These are phyloP conservation scores for Eurypyga helias DNA, from an alignment of 2,113 vertebrate species.

Conservation along the genomic window DNA sequence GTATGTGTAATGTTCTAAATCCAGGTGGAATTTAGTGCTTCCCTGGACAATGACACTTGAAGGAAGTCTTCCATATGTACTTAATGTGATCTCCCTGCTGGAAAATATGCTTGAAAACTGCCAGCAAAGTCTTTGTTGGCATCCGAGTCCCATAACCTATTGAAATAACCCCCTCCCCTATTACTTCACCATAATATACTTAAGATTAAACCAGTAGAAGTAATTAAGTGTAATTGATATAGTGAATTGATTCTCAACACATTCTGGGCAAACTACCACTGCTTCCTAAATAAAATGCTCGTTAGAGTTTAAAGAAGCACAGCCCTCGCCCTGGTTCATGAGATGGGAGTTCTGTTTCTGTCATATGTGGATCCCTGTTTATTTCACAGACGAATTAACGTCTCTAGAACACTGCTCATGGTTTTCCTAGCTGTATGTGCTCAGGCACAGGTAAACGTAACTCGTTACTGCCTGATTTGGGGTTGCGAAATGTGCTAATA, in stretches of 20 bases:
- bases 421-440: not conserved
- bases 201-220: not conserved
- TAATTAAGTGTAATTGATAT: not conserved
- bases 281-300: not conserved
- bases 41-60: not conserved
- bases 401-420: not conserved
- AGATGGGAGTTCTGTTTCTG: not conserved
- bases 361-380: not conserved
- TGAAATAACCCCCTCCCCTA: not conserved
- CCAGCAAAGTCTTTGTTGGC: not conserved
- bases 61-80: not conserved
- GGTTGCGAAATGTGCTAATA: not conserved
- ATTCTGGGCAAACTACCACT: not conserved
- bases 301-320: not conserved
- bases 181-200: not conserved
- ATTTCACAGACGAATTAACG: not conserved
- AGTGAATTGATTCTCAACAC: not conserved
- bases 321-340: not conserved
- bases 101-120: not conserved
- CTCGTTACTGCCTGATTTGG: not conserved
- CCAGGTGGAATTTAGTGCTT: not conserved
- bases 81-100: not conserved
- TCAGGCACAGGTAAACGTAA: not conserved
- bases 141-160: not conserved
- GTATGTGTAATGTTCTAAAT: not conserved